Conservation (phyloP, 2,888 invertebrate species). For the Dicycla oo region DNA sequence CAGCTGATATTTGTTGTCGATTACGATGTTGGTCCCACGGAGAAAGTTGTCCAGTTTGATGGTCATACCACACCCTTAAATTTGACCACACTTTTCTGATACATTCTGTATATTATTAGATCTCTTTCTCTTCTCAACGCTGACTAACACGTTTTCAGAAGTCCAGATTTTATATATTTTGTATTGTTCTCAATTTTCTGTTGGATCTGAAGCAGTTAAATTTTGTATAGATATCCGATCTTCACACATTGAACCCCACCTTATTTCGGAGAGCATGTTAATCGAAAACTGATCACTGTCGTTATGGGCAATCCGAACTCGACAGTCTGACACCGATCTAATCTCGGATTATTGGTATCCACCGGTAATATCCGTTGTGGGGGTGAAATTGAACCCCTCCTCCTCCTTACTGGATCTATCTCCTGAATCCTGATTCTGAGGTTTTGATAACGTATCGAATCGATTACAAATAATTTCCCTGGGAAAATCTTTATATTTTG, state of each 20-base stretch:
- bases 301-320: slow-evolving; percentile 23
- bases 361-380: slow-evolving; percentile 25
- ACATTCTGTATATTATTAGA: too few species aligned
- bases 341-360: slow-evolving; percentile 21
- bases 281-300: slow-evolving; percentile 33
- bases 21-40: too few species aligned
- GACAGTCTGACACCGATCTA: slow-evolving; percentile 29
- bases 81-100: too few species aligned
- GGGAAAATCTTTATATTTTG: neutral
- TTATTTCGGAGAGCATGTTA: slow-evolving; percentile 16
- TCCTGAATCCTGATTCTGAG: neutral
- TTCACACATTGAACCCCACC: neutral
- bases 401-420: neutral
- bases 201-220: neutral
- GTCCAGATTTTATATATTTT: neutral
- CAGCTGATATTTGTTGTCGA: too few species aligned
- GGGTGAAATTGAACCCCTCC: slow-evolving; percentile 1
- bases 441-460: slow-evolving; percentile 4
- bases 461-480: neutral
- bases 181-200: neutral
- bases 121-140: too few species aligned
- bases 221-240: neutral
- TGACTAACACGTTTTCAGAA: neutral
- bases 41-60: too few species aligned
- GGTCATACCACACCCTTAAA: too few species aligned